Evolutionary conservation across 2,888 invertebrate species (phyloP).

Genomic region (Epinotia ramella): DNA sequence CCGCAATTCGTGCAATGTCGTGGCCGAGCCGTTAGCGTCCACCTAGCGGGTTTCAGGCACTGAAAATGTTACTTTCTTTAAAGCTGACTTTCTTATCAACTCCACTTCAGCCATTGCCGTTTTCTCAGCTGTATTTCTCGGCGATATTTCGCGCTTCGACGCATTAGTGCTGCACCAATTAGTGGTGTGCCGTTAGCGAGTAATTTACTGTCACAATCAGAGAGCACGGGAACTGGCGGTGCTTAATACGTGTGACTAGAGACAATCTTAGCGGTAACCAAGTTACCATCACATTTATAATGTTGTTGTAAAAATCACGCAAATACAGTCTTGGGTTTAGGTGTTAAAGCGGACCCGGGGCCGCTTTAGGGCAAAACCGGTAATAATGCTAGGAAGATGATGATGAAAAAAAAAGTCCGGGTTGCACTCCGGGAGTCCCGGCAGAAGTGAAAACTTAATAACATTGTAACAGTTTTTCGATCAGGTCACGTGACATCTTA

Average conservation of each 20-base stretch:
- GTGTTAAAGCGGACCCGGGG: too few species aligned
- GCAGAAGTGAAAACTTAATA: too few species aligned
- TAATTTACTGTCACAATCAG: conserved; percentile 80
- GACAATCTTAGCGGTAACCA: neutral
- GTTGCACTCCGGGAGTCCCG: too few species aligned
- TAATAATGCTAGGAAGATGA: too few species aligned
- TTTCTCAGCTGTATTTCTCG: conserved; percentile 29
- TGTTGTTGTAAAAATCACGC: too few species aligned
- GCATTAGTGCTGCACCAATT: conserved; percentile 74
- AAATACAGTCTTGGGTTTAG: too few species aligned
- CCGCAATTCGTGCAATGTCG: too few species aligned
- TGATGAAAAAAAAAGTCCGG: too few species aligned
- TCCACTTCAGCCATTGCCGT: neutral
- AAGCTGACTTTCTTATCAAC: conserved; percentile 3
- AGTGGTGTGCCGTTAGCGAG: conserved; percentile 72
- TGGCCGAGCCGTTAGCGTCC: neutral
- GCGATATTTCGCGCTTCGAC: conserved; percentile 68
- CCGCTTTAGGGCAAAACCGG: too few species aligned
- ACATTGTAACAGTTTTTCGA: too few species aligned
- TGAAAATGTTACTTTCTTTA: neutral
- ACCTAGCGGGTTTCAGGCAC: neutral
- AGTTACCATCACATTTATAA: too few species aligned
- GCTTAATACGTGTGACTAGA: conserved; percentile 25
- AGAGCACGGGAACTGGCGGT: conserved; percentile 41
- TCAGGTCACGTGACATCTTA: too few species aligned